A percentile compares a stretch with the other conserved stretches of the same genome.
phyloP scores from a whole-genome alignment of 2,113 vertebrate genomes.

The Pimephales promelas region DNA sequence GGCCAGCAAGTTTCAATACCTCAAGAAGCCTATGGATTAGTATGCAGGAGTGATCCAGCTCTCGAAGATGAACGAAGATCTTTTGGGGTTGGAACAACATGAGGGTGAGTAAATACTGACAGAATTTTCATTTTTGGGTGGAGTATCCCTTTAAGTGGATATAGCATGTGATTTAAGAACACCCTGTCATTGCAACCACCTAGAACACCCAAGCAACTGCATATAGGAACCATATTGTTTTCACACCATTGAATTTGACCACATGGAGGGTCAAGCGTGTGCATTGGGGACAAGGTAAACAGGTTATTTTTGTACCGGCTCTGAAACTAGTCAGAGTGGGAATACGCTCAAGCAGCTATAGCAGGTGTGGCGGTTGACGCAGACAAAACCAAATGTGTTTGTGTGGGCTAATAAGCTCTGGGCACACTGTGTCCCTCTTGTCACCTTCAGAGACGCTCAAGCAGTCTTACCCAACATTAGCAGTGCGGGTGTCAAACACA shows the following conservation, averaged over 20 bases:
- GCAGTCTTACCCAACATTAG: background rate
- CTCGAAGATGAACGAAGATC: no score
- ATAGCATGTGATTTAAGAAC: no score
- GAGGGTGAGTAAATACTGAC: no score
- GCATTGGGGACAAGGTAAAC: conserved; percentile 9
- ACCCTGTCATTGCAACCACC: no score
- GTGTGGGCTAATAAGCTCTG: conserved; percentile 5
- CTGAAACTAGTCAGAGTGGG: background rate
- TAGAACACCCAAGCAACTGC: background rate
- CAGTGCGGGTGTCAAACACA: background rate
- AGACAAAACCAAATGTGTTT: background rate
- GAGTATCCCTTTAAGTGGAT: no score
- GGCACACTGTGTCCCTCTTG: conserved; percentile 27
- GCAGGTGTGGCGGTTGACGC: conserved; percentile 2
- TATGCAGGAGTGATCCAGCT: no score
- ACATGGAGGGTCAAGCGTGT: background rate
- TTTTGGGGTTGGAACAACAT: no score
- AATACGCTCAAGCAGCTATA: background rate
- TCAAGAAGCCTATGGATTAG: no score
- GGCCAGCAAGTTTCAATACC: no score
- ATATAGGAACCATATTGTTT: background rate
- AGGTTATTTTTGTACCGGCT: conserved; percentile 46
- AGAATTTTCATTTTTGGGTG: no score
- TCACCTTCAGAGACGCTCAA: conserved; percentile 53
- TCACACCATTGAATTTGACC: background rate